These are phyloP conservation scores for Galerucella pusilla DNA, from an alignment of 2,888 invertebrate genomes.

Conservation along the genomic window DNA sequence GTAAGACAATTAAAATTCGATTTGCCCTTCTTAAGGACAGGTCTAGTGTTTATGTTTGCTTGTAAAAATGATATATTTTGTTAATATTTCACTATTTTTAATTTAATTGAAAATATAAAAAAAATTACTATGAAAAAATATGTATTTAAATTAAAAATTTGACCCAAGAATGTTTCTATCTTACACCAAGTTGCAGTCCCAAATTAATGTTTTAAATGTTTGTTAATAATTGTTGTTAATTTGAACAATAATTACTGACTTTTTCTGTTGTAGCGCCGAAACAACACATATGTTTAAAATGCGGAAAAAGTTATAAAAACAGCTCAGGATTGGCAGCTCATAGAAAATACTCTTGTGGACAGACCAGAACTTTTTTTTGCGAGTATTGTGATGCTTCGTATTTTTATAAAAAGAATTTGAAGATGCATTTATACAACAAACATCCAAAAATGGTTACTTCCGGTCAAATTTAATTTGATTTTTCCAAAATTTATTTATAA, in stretches of 20 bases:
- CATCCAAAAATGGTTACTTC: conserved; percentile 7
- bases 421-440: conserved; percentile 41
- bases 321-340: conserved; percentile 43
- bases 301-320: conserved; percentile 39
- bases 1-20: no score
- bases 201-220: neutral
- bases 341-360: conserved; percentile 44
- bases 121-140: no score
- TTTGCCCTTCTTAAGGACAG: no score
- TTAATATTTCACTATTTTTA: no score
- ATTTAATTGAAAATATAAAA: no score
- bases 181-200: no score
- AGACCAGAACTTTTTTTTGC: conserved; percentile 45
- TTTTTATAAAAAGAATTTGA: conserved; percentile 48
- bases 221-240: neutral
- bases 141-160: no score
- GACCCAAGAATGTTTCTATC: no score
- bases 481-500: no score
- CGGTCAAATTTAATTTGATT: neutral
- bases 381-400: conserved; percentile 43
- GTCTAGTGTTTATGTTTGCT: no score
- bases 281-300: conserved; percentile 33
- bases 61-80: no score
- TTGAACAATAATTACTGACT: no score
- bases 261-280: conserved; percentile 17